Conservation (phyloP, 1,140 invertebrate species). For the Brachionus manjavacas region DNA sequence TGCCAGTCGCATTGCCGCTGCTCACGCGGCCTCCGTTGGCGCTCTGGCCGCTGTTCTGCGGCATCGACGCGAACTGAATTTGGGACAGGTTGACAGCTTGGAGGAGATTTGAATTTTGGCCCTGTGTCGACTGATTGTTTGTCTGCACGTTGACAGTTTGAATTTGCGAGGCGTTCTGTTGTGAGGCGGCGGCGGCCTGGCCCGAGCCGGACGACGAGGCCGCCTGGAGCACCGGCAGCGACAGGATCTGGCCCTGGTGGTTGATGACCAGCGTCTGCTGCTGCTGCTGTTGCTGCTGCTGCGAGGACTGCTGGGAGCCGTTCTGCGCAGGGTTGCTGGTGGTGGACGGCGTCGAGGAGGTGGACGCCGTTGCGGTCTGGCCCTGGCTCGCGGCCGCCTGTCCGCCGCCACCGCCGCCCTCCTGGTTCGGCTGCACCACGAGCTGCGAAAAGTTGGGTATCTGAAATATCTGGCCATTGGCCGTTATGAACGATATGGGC, state of each 20-base stretch:
- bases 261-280: constrained; percentile 35
- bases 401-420: neutral
- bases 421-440: constrained; percentile 1
- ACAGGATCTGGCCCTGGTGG: constrained; percentile 16
- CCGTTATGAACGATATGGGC: constrained; percentile 19
- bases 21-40: neutral
- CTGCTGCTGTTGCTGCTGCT: constrained; percentile 25
- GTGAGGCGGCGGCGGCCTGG: neutral
- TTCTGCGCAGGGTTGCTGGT: neutral
- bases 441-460: constrained; percentile 9
- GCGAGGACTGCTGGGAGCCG: neutral
- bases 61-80: neutral
- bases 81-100: constrained; percentile 12
- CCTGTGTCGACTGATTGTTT: neutral
- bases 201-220: neutral
- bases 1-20: neutral
- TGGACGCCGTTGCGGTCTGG: neutral
- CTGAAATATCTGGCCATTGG: constrained; percentile 39
- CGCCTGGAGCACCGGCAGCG: constrained; percentile 8
- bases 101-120: neutral
- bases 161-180: neutral
- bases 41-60: constrained; percentile 1
- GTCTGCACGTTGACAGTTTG: neutral
- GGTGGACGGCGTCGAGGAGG: neutral
- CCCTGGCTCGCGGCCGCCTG: neutral